phyloP scores from a whole-genome alignment of 2,888 invertebrate species.

The Orchestes rusci region DNA sequence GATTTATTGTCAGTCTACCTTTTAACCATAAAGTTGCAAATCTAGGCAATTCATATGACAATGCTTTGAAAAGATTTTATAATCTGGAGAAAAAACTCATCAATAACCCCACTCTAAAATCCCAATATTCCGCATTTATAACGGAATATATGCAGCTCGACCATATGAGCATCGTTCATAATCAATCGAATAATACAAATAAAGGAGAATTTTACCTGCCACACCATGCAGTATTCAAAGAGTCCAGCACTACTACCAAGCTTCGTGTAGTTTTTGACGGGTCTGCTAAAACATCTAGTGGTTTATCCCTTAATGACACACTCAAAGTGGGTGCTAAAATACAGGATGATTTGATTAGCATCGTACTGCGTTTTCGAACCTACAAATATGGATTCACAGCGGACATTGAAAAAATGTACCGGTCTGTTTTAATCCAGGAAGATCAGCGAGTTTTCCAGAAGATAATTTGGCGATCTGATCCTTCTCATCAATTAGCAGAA shows the following conservation, averaged over 20 bases:
- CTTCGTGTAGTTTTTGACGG: slow-evolving; percentile 22
- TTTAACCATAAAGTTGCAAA: neutral
- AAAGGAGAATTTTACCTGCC: slow-evolving; percentile 11
- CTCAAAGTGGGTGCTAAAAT: slow-evolving; percentile 15
- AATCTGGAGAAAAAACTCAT: slow-evolving; percentile 11
- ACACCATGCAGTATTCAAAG: slow-evolving; percentile 19
- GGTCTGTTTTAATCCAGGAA: slow-evolving; percentile 4
- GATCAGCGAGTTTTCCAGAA: neutral
- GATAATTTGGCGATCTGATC: neutral
- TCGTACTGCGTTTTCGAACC: slow-evolving; percentile 7
- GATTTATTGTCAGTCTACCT: neutral
- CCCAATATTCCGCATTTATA: slow-evolving; percentile 13
- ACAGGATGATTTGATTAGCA: slow-evolving; percentile 17
- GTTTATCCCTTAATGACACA: slow-evolving; percentile 18
- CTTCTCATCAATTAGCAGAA: neutral
- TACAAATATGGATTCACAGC: slow-evolving; percentile 3
- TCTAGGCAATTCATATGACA: slow-evolving; percentile 8
- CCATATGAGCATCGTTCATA: slow-evolving; percentile 9
- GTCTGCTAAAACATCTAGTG: slow-evolving; percentile 13
- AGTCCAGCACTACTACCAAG: slow-evolving; percentile 21
- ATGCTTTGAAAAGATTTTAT: slow-evolving; percentile 10
- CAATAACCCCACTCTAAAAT: slow-evolving; percentile 8
- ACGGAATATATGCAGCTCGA: slow-evolving; percentile 11
- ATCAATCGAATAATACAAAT: neutral
- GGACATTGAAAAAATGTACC: slow-evolving; percentile 8